Evolutionary conservation across 2,888 invertebrate species (phyloP).

Genomic region (Salticus scenicus): DNA sequence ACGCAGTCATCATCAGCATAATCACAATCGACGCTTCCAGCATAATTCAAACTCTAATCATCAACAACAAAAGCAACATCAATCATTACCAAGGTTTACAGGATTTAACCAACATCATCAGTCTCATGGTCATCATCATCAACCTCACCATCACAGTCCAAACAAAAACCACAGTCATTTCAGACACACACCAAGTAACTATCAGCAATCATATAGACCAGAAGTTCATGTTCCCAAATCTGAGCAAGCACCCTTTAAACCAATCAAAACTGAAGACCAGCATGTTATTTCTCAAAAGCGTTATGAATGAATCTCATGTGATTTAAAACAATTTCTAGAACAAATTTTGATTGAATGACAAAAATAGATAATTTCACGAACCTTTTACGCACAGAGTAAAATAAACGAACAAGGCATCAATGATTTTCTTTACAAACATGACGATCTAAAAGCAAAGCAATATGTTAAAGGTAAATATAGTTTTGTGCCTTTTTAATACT

Average conservation of each 20-base stretch:
- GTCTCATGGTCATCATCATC: not conserved
- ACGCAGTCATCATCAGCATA: not conserved
- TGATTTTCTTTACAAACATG: too few species aligned
- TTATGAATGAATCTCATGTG: not conserved
- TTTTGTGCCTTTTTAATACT: too few species aligned
- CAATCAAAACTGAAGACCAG: not conserved
- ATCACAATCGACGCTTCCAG: not conserved
- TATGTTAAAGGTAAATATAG: too few species aligned
- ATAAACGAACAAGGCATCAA: too few species aligned
- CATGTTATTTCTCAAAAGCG: not conserved
- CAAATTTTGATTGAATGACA: too few species aligned
- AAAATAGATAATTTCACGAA: too few species aligned
- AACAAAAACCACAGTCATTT: not conserved
- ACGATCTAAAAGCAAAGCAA: too few species aligned
- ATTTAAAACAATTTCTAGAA: too few species aligned
- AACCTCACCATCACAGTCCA: not conserved
- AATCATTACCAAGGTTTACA: not conserved
- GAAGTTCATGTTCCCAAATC: not conserved
- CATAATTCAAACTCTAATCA: not conserved
- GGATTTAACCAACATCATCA: not conserved
- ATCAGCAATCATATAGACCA: not conserved
- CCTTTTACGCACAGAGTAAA: too few species aligned
- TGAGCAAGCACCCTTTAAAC: not conserved
- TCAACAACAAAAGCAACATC: not conserved
- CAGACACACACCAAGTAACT: not conserved